These are phyloP conservation scores for Megatriorchis doriae DNA, from an alignment of 2,113 vertebrate genomes.

Conservation along the genomic window DNA sequence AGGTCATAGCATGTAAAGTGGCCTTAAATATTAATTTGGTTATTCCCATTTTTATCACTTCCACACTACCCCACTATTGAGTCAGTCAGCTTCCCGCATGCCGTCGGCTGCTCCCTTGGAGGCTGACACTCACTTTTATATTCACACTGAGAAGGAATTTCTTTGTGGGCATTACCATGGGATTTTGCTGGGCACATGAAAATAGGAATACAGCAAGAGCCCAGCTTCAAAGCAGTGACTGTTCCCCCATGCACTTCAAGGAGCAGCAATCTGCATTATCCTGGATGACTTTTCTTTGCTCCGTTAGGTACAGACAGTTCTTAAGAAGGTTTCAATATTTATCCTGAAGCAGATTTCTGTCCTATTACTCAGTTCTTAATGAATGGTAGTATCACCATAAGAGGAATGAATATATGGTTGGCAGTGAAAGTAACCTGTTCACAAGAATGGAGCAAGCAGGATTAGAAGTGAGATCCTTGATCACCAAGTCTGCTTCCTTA, in stretches of 20 bases:
- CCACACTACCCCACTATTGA: neutral
- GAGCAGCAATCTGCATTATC: neutral
- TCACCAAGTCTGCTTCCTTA: neutral
- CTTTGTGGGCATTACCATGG: neutral
- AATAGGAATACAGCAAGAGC: neutral
- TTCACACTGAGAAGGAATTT: neutral
- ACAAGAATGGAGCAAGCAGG: neutral
- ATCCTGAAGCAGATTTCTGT: neutral
- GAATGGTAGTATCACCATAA: neutral
- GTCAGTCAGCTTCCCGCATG: neutral
- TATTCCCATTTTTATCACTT: neutral
- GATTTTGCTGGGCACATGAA: neutral
- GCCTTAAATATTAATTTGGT: neutral
- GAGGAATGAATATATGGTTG: neutral
- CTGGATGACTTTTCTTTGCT: neutral
- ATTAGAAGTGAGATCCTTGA: accelerated
- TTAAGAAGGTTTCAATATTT: neutral
- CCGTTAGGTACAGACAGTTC: neutral
- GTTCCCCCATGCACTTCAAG: neutral
- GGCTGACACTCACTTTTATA: neutral
- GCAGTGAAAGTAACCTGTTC: neutral
- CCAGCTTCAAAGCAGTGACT: neutral
- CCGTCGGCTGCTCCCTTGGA: neutral
- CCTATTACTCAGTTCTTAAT: neutral
- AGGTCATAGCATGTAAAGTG: neutral